phyloP scores from a whole-genome alignment of 2,797 vertebrate species.

The Coregonus sp. region DNA sequence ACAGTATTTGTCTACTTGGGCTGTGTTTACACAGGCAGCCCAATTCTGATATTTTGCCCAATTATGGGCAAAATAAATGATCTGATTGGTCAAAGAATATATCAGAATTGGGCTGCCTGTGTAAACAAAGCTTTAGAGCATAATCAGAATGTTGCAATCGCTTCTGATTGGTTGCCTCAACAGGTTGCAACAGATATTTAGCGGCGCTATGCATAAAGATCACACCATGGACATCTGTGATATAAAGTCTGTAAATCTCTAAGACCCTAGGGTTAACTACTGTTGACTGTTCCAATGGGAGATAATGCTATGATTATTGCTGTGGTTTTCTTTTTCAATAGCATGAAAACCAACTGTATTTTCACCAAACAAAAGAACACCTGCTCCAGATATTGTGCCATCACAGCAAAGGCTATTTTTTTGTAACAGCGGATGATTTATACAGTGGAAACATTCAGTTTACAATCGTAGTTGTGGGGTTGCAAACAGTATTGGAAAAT shows the following conservation, averaged over 20 bases:
- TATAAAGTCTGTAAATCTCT: slow-evolving; percentile 20
- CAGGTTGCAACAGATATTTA: slow-evolving; percentile 28
- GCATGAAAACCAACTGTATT: slow-evolving; percentile 38
- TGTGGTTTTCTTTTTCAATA: slow-evolving; percentile 31
- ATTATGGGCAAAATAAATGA: too few relatives aligned
- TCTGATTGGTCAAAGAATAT: too few relatives aligned
- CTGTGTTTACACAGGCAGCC: not conserved
- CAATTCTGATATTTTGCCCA: too few relatives aligned
- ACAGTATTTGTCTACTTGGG: too few relatives aligned
- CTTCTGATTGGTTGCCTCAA: slow-evolving; percentile 16
- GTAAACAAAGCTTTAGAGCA: not conserved
- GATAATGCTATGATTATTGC: slow-evolving; percentile 38
- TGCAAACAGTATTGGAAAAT: not conserved
- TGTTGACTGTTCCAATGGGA: slow-evolving; percentile 42
- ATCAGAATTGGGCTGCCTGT: not conserved
- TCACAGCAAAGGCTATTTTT: slow-evolving; percentile 28
- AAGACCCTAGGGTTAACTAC: slow-evolving; percentile 40
- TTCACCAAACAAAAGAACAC: slow-evolving; percentile 61
- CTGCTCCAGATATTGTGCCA: slow-evolving; percentile 63
- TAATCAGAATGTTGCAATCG: not conserved
- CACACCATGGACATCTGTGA: slow-evolving; percentile 34
- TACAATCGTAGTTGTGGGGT: not conserved
- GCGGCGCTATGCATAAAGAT: slow-evolving; percentile 15
- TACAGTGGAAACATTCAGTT: not conserved
- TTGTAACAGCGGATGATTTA: not conserved